Conservation (phyloP, 1,140 invertebrate genomes). For the Drosophila pruinosa region DNA sequence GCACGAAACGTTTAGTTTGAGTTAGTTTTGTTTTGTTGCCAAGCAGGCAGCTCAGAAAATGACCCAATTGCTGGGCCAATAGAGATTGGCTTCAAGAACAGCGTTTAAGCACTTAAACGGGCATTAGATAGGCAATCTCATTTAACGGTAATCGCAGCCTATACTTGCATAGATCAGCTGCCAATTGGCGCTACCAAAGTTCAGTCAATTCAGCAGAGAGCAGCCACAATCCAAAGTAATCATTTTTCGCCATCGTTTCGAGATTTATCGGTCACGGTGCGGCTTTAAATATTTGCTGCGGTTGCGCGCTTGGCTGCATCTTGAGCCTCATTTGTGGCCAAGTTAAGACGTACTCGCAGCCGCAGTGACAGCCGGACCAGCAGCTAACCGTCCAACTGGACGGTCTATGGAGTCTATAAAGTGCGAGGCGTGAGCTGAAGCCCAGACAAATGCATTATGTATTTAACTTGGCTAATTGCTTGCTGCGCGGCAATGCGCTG, state of each 20-base stretch:
- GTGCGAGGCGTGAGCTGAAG: conserved; percentile 18
- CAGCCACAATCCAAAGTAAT: conserved; percentile 24
- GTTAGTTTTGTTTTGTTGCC: conserved; percentile 24
- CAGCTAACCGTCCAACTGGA: neutral
- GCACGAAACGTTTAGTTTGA: conserved; percentile 11
- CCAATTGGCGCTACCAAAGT: conserved; percentile 48
- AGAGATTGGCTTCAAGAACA: conserved; percentile 6
- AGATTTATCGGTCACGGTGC: conserved; percentile 63
- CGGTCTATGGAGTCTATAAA: conserved; percentile 12
- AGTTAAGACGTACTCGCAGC: conserved; percentile 42
- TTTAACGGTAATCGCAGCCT: conserved; percentile 43
- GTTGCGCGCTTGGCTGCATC: conserved; percentile 42
- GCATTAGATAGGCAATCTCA: conserved; percentile 40
- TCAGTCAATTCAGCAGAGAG: conserved; percentile 18
- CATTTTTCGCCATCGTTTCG: conserved; percentile 42
- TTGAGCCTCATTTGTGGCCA: conserved; percentile 24
- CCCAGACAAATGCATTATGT: conserved; percentile 59
- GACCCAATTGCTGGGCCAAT: conserved; percentile 49
- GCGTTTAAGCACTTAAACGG: conserved; percentile 39
- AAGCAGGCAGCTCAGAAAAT: conserved; percentile 8
- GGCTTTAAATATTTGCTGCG: conserved; percentile 41
- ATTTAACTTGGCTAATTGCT: conserved; percentile 63
- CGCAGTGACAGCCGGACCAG: conserved; percentile 38
- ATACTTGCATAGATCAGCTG: conserved; percentile 44
- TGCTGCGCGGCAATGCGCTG: conserved; percentile 31